Percentiles rank a stretch among this genome's conserved stretches.
Evolutionary conservation across 2,888 invertebrate species (phyloP).

Genomic region (Vannuccia rotundouncinata): DNA sequence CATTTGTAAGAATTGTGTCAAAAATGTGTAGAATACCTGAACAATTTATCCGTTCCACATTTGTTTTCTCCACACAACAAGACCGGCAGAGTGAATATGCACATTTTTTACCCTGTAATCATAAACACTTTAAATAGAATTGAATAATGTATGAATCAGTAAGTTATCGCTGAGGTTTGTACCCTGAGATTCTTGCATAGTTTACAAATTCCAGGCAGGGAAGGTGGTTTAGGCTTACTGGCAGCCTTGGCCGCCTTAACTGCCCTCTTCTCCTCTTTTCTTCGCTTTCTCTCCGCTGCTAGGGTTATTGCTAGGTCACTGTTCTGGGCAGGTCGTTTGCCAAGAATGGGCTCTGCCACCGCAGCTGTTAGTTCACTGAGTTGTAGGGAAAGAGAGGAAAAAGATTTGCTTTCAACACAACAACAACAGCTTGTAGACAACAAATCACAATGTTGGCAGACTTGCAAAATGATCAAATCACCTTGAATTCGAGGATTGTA

Average conservation of each 20-base stretch:
- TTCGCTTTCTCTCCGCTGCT: slow-evolving; percentile 4
- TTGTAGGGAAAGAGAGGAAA: no score
- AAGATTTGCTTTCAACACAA: no score
- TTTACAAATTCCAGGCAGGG: background rate
- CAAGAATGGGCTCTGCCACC: background rate
- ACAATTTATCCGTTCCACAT: background rate
- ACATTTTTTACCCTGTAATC: background rate
- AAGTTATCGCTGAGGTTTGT: no score
- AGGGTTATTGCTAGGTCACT: background rate
- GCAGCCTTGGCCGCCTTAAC: background rate
- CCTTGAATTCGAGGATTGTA: no score
- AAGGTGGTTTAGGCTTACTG: background rate
- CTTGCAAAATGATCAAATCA: no score
- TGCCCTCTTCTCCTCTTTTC: slow-evolving; percentile 4
- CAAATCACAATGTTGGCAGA: no score
- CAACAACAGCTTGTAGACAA: no score
- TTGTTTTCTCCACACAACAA: background rate
- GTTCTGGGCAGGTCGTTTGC: background rate
- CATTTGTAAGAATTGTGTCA: background rate
- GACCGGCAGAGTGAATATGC: background rate
- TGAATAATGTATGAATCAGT: no score
- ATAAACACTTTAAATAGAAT: no score
- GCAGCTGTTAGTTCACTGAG: no score
- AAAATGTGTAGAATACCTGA: background rate
- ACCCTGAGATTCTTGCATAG: background rate